phyloP scores from a whole-genome alignment of 2,888 invertebrate genomes.

The Chrysolina haemoptera region DNA sequence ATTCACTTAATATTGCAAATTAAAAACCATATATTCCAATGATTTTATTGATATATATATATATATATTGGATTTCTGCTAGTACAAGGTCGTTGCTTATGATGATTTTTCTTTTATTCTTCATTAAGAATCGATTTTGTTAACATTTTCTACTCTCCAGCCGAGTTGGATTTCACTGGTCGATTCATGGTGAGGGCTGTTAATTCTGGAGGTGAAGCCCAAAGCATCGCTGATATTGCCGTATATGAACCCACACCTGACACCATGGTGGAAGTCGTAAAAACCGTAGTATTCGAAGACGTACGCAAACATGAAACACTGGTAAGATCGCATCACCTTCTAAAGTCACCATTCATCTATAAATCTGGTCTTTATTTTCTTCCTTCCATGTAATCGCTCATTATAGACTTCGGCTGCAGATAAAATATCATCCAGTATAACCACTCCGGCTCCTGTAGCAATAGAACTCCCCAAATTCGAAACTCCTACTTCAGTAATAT shows the following conservation, averaged over 20 bases:
- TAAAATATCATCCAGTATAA: slow-evolving; percentile 60
- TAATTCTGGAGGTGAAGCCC: slow-evolving; percentile 86
- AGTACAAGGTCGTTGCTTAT: too few species aligned
- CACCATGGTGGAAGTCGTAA: slow-evolving; percentile 78
- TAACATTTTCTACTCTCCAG: slow-evolving; percentile 62
- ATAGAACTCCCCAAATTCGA: slow-evolving; percentile 51
- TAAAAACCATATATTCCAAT: too few species aligned
- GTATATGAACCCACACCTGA: slow-evolving; percentile 81
- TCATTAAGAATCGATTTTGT: too few species aligned
- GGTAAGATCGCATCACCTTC: slow-evolving; percentile 61
- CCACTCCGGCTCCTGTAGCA: slow-evolving; percentile 52
- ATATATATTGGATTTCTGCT: too few species aligned
- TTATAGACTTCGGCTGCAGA: slow-evolving; percentile 62
- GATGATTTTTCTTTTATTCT: too few species aligned
- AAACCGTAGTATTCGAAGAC: slow-evolving; percentile 78
- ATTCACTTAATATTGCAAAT: too few species aligned
- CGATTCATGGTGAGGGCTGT: slow-evolving; percentile 83
- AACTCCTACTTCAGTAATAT: slow-evolving; percentile 47
- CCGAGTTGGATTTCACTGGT: slow-evolving; percentile 79
- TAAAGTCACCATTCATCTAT: slow-evolving; percentile 21
- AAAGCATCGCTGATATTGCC: slow-evolving; percentile 84
- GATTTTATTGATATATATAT: too few species aligned
- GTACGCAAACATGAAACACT: slow-evolving; percentile 69
- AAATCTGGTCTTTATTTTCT: slow-evolving; percentile 47
- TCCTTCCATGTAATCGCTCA: slow-evolving; percentile 38